Evolutionary conservation across 1,140 invertebrate species (phyloP), one percentile per base, ranked within the genome.

Genomic region (Drosophila ironensis): DNA sequence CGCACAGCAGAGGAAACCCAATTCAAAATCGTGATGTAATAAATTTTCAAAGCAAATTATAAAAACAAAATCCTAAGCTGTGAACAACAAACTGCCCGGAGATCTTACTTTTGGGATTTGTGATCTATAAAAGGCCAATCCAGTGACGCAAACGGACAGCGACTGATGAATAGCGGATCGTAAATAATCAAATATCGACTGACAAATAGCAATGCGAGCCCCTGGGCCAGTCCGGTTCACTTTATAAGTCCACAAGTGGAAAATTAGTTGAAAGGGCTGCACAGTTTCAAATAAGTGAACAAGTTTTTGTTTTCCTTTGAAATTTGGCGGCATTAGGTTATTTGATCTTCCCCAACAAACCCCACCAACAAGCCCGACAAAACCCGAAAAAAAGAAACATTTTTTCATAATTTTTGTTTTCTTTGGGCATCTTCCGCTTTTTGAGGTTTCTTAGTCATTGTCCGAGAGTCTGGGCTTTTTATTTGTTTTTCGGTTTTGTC

Each of bases 271-370:
- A 71, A 44, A 54, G 41, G 53, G 73, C 67, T 61, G 67, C 64
- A 73, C 64, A 74, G 20, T 73, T 84, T 74, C 33, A 70, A 78
- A 78, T 77, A 86, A 84, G 78, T 84, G 80, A 84, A 42, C 66
- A 48, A 70, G 78, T 81, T 84, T 84, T 84, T 84, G 80, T 84
- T 84, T 84, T 84, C 80, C 80, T 61, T 84, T 84, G 80, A 84
- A 82, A 78, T 84, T 82, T 78, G 56, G 78, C 78, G 78, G 78
- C 78, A 73, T 73, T 77, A 47, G 19, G 80, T 84, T 71, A 84
- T 84, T 84, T 84, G 78, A 84, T 84, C 78, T 45, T 46, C n/a
- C 41, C 56, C 41, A 60, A 78, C 78, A 60, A 70, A 37, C 71
- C 60, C 52, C 67, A 66, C 52, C n/a, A n/a, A n/a, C n/a, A n/a